Conservation (phyloP, 2,113 vertebrate species). For the Romanogobio albipinnatus region DNA sequence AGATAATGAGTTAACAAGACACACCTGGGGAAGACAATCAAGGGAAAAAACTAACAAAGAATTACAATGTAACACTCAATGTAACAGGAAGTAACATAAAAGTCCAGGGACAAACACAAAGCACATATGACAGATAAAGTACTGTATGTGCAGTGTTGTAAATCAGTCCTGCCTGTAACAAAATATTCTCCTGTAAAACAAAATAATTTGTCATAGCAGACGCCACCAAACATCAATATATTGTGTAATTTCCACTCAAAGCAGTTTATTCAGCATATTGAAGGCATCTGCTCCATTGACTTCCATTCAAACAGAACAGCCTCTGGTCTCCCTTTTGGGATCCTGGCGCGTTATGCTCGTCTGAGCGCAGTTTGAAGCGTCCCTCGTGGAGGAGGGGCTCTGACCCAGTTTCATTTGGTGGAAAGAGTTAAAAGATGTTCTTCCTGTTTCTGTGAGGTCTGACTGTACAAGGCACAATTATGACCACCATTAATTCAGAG, state of each 20-base stretch:
- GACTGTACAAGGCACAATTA: background rate
- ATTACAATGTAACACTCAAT: too few species aligned
- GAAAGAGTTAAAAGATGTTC: slow-evolving; percentile 11
- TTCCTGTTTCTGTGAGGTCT: background rate
- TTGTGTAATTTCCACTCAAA: slow-evolving; percentile 4
- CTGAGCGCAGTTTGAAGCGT: background rate
- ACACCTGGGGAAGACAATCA: too few species aligned
- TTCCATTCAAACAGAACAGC: slow-evolving; percentile 15
- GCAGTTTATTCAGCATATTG: background rate
- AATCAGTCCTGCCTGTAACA: background rate
- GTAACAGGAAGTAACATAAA: too few species aligned
- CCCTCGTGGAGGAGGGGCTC: background rate
- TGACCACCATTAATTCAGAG: background rate
- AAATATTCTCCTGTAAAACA: background rate
- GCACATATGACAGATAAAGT: too few species aligned
- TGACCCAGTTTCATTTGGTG: slow-evolving; percentile 18
- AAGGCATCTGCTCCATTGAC: background rate
- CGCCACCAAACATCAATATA: background rate
- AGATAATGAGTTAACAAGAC: too few species aligned
- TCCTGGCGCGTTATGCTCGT: background rate
- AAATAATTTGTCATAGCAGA: background rate
- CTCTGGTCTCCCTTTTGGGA: background rate
- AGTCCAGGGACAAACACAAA: too few species aligned
- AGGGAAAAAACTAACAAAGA: too few species aligned
- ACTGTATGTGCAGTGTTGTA: background rate